These are phyloP conservation scores for Vidua macroura DNA, from an alignment of 2,113 vertebrate species.

Conservation along the genomic window DNA sequence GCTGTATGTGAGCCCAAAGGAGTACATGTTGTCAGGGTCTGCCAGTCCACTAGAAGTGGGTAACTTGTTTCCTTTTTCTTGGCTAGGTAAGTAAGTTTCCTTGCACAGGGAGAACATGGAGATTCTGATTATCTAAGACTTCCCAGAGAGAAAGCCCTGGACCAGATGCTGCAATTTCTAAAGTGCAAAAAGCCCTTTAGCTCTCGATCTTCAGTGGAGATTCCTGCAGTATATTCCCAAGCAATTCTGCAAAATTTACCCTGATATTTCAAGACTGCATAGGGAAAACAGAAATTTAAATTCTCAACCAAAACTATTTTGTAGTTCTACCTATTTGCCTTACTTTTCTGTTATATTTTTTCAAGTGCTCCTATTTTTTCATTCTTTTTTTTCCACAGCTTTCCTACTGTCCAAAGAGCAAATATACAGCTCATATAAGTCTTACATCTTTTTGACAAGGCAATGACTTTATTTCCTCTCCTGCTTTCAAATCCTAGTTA, in stretches of 20 bases:
- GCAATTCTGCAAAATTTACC: background rate
- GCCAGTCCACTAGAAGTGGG: background rate
- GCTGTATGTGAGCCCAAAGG: background rate
- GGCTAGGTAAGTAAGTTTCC: background rate
- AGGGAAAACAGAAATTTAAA: background rate
- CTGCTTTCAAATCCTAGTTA: background rate
- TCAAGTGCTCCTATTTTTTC: background rate
- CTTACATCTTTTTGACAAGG: conserved; percentile 2
- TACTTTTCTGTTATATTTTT: background rate
- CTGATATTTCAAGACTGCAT: background rate
- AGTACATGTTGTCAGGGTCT: background rate
- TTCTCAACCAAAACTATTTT: background rate
- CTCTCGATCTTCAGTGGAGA: background rate
- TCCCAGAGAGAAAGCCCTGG: background rate
- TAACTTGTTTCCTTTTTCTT: background rate
- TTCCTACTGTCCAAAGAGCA: background rate
- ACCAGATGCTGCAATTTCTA: background rate
- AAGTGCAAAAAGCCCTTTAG: background rate
- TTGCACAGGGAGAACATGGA: background rate
- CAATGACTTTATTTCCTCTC: conserved; percentile 21
- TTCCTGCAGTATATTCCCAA: background rate
- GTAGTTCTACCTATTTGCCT: background rate
- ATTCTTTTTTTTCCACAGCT: background rate
- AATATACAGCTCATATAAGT: background rate
- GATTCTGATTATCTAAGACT: background rate